Base-by-base conservation (phyloP, 2,113 vertebrate genomes). In the Scomber japonicus region DNA sequence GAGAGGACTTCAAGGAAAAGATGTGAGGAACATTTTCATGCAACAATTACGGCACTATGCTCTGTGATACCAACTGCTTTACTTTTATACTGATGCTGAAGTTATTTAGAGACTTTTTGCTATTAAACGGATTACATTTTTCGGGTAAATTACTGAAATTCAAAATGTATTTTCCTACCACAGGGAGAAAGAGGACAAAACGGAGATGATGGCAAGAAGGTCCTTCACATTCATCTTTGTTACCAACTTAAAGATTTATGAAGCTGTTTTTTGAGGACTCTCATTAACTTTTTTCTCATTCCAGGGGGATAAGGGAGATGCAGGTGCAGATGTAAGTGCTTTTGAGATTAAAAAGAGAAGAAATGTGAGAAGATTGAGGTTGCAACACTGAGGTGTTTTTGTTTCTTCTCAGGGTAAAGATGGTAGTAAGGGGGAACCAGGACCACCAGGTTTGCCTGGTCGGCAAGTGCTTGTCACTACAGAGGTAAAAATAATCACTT, bases 371-470 rank as follows among this genome's bases (percentile, higher is more conserved):
- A 70, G 54, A 27, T 9, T 55, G 46, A 75, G 11, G 3, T 5
- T 62, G 8, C 9, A 75, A 9, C n/a, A 15, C 19, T 16, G 3
- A 51, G 35, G 0, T 8, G 1, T 51, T 44, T 80, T 31, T 75
- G 6, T 75, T 35, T 56, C 10, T 16, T 72, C 11, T 4, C 78
- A 95, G 95, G 95, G 95, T 53, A 94, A 90, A 85, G 91, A 93
- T 40, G 95, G 95, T 0, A 69, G 24, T 8, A 95, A 95, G 55
- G 95, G 95, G 45, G 94, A 96, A 63, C 75, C 75, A 40, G 95
- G 95, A 44, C 66, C 91, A 78, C 95, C 95, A 54, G 95, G 95
- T 35, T 83, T 91, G 54, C 95, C 95, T 31, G 95, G 95, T 2
- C 84, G 75, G 30, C 93, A 94, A 35, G 80, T 94, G 67, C 83